These are phyloP conservation scores for Pteromalus puparum DNA, from an alignment of 1,140 invertebrate species.

Conservation along the genomic window DNA sequence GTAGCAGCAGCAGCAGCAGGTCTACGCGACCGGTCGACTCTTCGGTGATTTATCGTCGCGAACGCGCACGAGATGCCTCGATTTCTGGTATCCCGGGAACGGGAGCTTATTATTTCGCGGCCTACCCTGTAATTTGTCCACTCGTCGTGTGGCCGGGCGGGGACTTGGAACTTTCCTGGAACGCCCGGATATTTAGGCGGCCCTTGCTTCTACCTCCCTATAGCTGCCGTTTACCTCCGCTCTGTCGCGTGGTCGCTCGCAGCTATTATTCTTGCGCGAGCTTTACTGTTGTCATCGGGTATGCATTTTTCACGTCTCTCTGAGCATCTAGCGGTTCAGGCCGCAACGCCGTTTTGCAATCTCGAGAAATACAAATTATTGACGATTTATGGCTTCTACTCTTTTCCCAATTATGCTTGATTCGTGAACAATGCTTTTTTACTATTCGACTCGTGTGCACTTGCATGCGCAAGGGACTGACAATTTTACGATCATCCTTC, in stretches of 20 bases:
- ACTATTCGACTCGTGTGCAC: not conserved
- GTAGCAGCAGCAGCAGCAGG: not conserved
- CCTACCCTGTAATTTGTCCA: conserved; percentile 74
- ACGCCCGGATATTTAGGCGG: conserved; percentile 60
- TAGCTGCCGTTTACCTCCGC: not conserved
- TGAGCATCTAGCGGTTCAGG: too few species aligned
- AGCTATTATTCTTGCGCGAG: conserved; percentile 4
- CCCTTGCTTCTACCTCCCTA: not conserved
- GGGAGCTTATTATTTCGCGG: conserved; percentile 72
- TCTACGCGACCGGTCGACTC: conserved; percentile 50
- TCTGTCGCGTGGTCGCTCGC: not conserved
- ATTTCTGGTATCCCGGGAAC: conserved; percentile 69
- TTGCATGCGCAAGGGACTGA: not conserved
- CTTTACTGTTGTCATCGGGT: not conserved
- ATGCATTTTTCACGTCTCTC: not conserved
- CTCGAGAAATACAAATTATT: too few species aligned
- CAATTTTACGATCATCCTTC: conserved; percentile 31
- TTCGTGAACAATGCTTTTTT: conserved; percentile 20
- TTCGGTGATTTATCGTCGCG: conserved; percentile 70
- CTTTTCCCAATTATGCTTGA: conserved; percentile 22
- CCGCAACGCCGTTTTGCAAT: too few species aligned
- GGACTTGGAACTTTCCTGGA: conserved; percentile 60
- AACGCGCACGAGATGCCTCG: conserved; percentile 60
- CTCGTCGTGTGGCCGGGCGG: conserved; percentile 69
- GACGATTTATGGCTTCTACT: not conserved